Conservation (phyloP, 2,797 vertebrate genomes). For the Urosaurus nigricauda region DNA sequence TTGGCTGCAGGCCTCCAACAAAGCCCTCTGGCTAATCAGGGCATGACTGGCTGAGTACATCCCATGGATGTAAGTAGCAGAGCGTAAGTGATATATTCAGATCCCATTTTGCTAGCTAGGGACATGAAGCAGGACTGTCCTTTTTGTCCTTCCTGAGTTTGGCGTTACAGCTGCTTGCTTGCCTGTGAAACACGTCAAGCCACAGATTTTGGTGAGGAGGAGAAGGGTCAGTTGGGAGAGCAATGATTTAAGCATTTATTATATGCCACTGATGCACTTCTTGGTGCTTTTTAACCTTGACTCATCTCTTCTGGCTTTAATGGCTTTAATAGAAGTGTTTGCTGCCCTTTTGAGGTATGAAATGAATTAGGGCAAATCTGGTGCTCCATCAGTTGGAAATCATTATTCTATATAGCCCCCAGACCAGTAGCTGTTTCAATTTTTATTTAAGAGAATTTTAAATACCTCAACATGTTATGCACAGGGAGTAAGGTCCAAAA, state of each 20-base stretch:
- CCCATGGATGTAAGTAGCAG: not conserved
- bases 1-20: not conserved
- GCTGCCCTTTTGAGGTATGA: not conserved
- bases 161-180: not conserved
- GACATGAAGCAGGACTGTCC: not conserved
- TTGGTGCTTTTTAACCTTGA: slow-evolving; percentile 9
- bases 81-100: not conserved
- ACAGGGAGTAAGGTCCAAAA: no score
- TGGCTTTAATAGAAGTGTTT: not conserved
- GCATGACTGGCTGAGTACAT: not conserved
- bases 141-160: not conserved
- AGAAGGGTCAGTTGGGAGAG: not conserved
- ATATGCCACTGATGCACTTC: not conserved
- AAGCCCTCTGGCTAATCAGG: not conserved
- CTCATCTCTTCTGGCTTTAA: not conserved
- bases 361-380: not conserved
- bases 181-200: not conserved
- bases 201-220: not conserved
- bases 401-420: not conserved
- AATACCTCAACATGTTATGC: not conserved
- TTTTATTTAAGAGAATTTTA: not conserved
- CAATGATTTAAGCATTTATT: not conserved
- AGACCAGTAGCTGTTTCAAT: not conserved
- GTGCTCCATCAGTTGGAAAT: not conserved
- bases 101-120: not conserved